A percentile compares a stretch with the other conserved stretches of the same genome.
These are phyloP conservation scores for Allobates femoralis DNA, from an alignment of 2,797 vertebrate genomes.

Conservation along the genomic window DNA sequence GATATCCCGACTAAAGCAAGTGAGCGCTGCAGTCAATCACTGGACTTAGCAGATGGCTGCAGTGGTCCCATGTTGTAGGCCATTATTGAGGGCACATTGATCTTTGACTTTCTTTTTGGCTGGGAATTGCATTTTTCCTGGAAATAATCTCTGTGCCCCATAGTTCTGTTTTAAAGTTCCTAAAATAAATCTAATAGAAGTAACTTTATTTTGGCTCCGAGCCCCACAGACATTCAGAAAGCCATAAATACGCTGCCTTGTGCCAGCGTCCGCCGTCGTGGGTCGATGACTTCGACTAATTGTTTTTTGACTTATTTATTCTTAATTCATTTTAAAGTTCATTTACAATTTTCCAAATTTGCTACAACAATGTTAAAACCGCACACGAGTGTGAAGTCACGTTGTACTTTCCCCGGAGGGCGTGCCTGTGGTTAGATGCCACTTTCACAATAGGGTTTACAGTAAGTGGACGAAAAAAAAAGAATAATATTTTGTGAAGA, in stretches of 20 bases:
- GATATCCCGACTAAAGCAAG: too few species aligned
- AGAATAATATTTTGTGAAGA: conserved; percentile 1
- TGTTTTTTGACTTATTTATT: neutral
- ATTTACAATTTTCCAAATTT: conserved; percentile 26
- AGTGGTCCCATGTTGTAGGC: too few species aligned
- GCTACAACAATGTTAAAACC: neutral
- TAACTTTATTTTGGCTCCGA: too few species aligned
- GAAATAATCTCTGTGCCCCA: neutral
- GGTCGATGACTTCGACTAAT: neutral
- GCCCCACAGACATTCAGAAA: too few species aligned
- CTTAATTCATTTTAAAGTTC: neutral
- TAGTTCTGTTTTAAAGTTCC: neutral
- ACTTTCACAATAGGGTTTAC: conserved; percentile 26
- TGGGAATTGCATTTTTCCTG: neutral
- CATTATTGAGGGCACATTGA: too few species aligned
- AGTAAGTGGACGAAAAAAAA: neutral
- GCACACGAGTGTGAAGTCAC: conserved; percentile 20
- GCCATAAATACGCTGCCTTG: too few species aligned
- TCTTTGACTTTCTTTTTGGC: too few species aligned
- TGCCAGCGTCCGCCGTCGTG: too few species aligned
- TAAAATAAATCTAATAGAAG: neutral
- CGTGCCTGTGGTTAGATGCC: neutral
- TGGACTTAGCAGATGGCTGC: too few species aligned
- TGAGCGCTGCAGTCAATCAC: too few species aligned
- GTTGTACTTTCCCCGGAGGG: conserved; percentile 29